Evolutionary conservation across 2,888 invertebrate genomes (phyloP).

Genomic region (Drosophila neotestacea): DNA sequence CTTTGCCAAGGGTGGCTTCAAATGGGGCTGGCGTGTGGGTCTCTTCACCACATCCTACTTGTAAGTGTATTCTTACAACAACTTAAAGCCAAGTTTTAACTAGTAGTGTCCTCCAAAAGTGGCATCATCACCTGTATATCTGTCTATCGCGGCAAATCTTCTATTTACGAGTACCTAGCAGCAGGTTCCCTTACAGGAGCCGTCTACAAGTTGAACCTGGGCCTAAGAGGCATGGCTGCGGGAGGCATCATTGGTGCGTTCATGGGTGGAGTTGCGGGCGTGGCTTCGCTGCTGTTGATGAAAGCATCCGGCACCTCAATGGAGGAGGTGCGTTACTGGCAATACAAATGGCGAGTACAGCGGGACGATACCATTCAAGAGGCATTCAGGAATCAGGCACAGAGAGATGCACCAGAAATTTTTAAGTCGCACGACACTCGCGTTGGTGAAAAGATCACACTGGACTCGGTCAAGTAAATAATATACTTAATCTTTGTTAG

Average conservation of each 20-base stretch:
- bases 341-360: conserved; percentile 86
- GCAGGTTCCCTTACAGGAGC: conserved; percentile 89
- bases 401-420: conserved; percentile 62
- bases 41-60: conserved; percentile 89
- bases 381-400: conserved; percentile 73
- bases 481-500: neutral
- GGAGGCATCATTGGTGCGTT: conserved; percentile 88
- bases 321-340: conserved; percentile 88
- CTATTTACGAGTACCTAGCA: conserved; percentile 88
- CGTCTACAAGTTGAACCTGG: conserved; percentile 89
- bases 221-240: conserved; percentile 89
- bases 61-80: conserved; percentile 85
- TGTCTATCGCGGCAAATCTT: conserved; percentile 89
- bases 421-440: conserved; percentile 77
- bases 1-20: conserved; percentile 90
- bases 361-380: conserved; percentile 83
- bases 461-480: conserved; percentile 76
- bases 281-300: conserved; percentile 86
- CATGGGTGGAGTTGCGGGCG: conserved; percentile 88
- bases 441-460: conserved; percentile 70
- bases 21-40: conserved; percentile 89
- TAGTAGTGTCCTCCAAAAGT: conserved; percentile 84
- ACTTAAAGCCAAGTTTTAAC: neutral
- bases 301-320: conserved; percentile 88
- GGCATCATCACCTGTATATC: conserved; percentile 88